These are phyloP conservation scores for Polyploca ridens DNA, from an alignment of 2,888 invertebrate genomes.

Conservation along the genomic window DNA sequence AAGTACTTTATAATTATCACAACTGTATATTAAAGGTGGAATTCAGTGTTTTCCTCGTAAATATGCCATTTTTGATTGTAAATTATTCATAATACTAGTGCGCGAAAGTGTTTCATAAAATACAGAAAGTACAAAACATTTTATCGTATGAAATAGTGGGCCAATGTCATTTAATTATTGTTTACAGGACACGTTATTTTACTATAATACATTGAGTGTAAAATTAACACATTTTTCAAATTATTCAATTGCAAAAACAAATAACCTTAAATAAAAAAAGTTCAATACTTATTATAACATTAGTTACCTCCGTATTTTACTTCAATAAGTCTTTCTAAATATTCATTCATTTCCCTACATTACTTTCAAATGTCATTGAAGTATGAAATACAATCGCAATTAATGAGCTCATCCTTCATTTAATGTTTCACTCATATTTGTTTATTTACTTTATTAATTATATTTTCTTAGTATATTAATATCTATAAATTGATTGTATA, in stretches of 20 bases:
- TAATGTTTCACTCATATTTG: conserved; percentile 79
- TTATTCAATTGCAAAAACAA: conserved; percentile 45
- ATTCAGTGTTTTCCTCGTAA: conserved; percentile 3
- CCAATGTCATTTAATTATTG: conserved; percentile 32
- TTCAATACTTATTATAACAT: conserved; percentile 79
- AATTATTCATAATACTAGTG: conserved; percentile 17
- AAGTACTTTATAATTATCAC: not conserved
- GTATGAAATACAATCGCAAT: conserved; percentile 83
- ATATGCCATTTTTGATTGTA: conserved; percentile 7
- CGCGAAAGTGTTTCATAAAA: conserved; percentile 28
- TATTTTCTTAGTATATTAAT: conserved; percentile 85
- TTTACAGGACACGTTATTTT: conserved; percentile 32
- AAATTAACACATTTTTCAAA: conserved; percentile 40
- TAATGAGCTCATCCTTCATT: conserved; percentile 77
- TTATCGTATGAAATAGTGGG: conserved; percentile 40
- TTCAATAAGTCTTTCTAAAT: conserved; percentile 85
- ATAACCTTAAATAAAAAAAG: conserved; percentile 66
- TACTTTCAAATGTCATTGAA: conserved; percentile 82
- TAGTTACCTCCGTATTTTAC: conserved; percentile 82
- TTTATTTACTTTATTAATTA: conserved; percentile 84
- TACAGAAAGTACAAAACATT: conserved; percentile 16
- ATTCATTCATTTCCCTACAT: conserved; percentile 82
- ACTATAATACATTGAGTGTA: conserved; percentile 36
- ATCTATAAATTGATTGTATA: conserved; percentile 85
- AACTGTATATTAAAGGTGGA: not conserved